A percentile compares a stretch with the other conserved stretches of the same genome.
Evolutionary conservation across 2,888 invertebrate genomes (phyloP).

Genomic region (Ectemnius continuus): DNA sequence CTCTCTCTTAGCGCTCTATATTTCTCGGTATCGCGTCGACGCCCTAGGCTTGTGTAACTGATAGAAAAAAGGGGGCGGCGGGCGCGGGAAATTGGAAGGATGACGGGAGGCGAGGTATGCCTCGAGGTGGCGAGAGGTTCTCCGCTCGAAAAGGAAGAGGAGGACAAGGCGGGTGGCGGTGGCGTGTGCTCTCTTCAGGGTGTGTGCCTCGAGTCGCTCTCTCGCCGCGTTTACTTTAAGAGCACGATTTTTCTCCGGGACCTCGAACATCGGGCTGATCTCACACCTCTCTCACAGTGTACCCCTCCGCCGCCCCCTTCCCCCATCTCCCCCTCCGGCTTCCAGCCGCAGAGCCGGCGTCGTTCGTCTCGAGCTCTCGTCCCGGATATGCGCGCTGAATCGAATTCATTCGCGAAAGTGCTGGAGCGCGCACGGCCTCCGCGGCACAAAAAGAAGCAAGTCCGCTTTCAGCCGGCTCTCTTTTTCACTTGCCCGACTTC

Average conservation of each 20-base stretch:
- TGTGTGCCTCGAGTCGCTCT: slow-evolving; percentile 35
- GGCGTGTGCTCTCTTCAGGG: slow-evolving; percentile 15
- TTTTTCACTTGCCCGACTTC: slow-evolving; percentile 12
- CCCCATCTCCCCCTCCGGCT: background rate
- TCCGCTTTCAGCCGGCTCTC: background rate
- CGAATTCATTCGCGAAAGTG: slow-evolving; percentile 53
- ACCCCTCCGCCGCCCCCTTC: background rate
- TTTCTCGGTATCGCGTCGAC: background rate
- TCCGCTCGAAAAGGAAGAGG: background rate
- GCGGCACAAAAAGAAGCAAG: background rate
- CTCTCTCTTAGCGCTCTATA: background rate
- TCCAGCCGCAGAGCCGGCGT: background rate
- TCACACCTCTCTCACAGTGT: slow-evolving; percentile 32
- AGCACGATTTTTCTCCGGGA: slow-evolving; percentile 46
- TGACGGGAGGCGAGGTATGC: background rate
- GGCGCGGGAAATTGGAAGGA: background rate
- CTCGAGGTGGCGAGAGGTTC: background rate
- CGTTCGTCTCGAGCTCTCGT: background rate
- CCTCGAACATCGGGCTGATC: slow-evolving; percentile 31
- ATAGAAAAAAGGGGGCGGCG: background rate
- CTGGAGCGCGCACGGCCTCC: slow-evolving; percentile 18
- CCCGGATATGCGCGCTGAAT: slow-evolving; percentile 42
- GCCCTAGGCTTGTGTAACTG: background rate
- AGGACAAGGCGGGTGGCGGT: background rate
- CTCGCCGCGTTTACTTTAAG: slow-evolving; percentile 46